Base-by-base conservation (phyloP, 2,888 invertebrate genomes). In the Petrophora chlorosata region DNA sequence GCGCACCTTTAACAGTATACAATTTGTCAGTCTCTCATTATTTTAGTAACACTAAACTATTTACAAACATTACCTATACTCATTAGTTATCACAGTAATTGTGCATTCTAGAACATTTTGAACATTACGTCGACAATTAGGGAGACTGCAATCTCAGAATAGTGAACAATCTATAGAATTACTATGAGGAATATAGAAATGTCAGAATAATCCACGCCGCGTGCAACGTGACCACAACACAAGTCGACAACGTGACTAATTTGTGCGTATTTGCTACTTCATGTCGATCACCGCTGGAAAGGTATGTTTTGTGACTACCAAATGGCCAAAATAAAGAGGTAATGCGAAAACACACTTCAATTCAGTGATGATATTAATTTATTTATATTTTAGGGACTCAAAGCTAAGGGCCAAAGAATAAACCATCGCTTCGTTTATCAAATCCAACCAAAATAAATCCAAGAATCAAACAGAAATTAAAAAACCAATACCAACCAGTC, bases 141-240 rank as follows among this genome's bases (percentile, higher is more conserved):
- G 3, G 23, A 2, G 23, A 8, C 23, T 5, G 23, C 23, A 23
- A n/a, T n/a, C n/a, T n/a, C 23, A 8, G 23, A 7, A 19, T 7
- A 19, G 1, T 7, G 7, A 19, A 19, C 19, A 19, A 19, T 19
- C 2, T 19, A 19, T 1, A 2, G 5, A 42, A 2, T n/a, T 22
- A 43, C 5, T 29, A 13, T 15, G 53, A 61, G 57, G 58, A 65
- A 17, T 61, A 59, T 44, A 51, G 44, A 71, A 65, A 63, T 67
- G 68, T 51, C 48, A 73, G 59, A 65, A 32, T 57, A 49, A 54
- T 69, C 88, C 92, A 92, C 92, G 91, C 92, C 90, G 88, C 87
- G 76, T 86, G 91, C 92, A 92, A 92, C 92, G 92, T 92, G 92
- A 92, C 90, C 71, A 60, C 53, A 58, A 43, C 35, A 25, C 23